These are phyloP conservation scores for Ametastegia equiseti DNA, from an alignment of 2,888 invertebrate genomes.

Conservation along the genomic window DNA sequence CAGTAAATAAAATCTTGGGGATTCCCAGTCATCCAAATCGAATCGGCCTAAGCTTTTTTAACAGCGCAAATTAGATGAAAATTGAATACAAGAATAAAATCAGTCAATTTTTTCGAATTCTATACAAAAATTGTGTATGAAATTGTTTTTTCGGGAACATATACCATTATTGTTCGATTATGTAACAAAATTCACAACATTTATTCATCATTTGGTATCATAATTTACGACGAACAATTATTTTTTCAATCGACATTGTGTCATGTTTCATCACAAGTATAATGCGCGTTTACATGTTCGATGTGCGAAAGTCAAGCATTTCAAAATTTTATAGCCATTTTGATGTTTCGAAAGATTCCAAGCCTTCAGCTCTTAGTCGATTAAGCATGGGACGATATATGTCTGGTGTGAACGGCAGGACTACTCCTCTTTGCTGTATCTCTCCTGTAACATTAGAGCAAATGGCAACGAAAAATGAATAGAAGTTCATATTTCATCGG, in stretches of 20 bases:
- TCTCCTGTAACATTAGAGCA: conserved; percentile 82
- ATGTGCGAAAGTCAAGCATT: neutral
- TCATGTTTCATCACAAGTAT: neutral
- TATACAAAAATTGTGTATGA: too few relatives aligned
- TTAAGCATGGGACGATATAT: conserved; percentile 96
- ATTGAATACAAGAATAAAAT: too few relatives aligned
- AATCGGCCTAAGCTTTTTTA: too few relatives aligned
- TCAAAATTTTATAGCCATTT: conserved; percentile 72
- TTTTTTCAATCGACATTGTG: neutral
- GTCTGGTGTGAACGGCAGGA: conserved; percentile 93
- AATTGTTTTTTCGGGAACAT: too few relatives aligned
- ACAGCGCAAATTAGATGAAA: too few relatives aligned
- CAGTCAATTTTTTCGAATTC: too few relatives aligned
- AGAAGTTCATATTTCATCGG: neutral
- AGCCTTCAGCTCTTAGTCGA: conserved; percentile 90
- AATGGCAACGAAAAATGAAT: neutral
- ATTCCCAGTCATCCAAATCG: too few relatives aligned
- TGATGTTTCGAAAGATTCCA: conserved; percentile 84
- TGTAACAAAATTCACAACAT: too few relatives aligned
- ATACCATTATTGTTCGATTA: too few relatives aligned
- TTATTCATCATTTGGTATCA: too few relatives aligned
- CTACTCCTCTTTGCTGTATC: conserved; percentile 96
- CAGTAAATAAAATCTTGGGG: too few relatives aligned
- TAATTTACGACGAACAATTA: too few relatives aligned
- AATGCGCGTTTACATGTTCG: neutral